These are phyloP conservation scores for Diachrysia chrysitis DNA, from an alignment of 2,888 invertebrate species.

Conservation along the genomic window DNA sequence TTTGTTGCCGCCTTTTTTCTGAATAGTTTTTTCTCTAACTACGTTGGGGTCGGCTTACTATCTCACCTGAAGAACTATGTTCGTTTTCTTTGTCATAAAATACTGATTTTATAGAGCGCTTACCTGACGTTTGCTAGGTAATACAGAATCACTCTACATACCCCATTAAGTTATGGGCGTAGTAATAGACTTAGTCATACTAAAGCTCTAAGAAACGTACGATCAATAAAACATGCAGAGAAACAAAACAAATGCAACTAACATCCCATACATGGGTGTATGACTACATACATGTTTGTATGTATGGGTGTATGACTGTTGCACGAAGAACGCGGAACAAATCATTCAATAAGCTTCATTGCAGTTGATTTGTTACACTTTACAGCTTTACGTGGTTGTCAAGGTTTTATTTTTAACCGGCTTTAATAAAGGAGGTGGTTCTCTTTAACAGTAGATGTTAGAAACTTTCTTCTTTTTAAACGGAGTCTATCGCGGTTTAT, in stretches of 20 bases:
- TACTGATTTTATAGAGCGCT: too few relatives aligned
- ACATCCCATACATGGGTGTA: constrained; percentile 19
- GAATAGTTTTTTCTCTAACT: too few relatives aligned
- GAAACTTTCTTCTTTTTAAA: too few relatives aligned
- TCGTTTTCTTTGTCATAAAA: too few relatives aligned
- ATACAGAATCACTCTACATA: too few relatives aligned
- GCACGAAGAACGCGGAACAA: constrained; percentile 67
- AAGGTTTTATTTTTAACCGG: constrained; percentile 14
- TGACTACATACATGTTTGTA: constrained; percentile 20
- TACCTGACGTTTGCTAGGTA: too few relatives aligned
- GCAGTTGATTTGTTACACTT: constrained; percentile 62
- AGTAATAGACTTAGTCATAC: neutral
- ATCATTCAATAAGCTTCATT: constrained; percentile 62
- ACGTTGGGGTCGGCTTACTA: too few relatives aligned
- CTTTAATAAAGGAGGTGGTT: neutral
- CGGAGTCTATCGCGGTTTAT: too few relatives aligned
- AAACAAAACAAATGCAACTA: neutral
- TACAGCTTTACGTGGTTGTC: constrained; percentile 14
- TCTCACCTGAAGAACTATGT: too few relatives aligned
- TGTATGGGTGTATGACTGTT: constrained; percentile 45
- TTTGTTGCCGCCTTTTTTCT: too few relatives aligned
- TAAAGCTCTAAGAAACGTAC: neutral
- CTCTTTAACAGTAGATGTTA: too few relatives aligned
- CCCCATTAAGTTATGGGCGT: too few relatives aligned
- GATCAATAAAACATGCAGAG: neutral